phyloP scores from a whole-genome alignment of 2,888 invertebrate species.

The Punctoribates punctum region DNA sequence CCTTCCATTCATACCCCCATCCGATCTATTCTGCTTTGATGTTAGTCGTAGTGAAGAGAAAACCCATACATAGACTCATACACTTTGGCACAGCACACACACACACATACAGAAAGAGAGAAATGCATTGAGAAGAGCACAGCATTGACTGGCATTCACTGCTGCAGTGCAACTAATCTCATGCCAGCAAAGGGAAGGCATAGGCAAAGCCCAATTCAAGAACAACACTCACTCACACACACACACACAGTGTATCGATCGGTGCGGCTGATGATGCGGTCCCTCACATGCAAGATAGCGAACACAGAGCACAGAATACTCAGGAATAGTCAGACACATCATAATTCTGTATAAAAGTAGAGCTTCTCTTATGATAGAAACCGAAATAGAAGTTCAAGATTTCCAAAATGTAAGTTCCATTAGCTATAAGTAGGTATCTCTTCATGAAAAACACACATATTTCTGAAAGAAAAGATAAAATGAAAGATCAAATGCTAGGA shows the following conservation, averaged over 20 bases:
- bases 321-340: slow-evolving; percentile 13
- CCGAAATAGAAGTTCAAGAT: slow-evolving; percentile 32
- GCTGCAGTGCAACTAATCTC: slow-evolving; percentile 33
- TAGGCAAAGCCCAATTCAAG: slow-evolving; percentile 36
- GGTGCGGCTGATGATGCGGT: slow-evolving; percentile 29
- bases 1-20: slow-evolving; percentile 27
- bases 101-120: slow-evolving; percentile 2
- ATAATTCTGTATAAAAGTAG: slow-evolving; percentile 37
- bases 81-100: slow-evolving; percentile 21
- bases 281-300: slow-evolving; percentile 31
- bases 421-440: slow-evolving; percentile 34
- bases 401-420: slow-evolving; percentile 36
- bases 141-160: slow-evolving; percentile 33
- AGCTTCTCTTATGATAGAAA: slow-evolving; percentile 23
- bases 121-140: neutral
- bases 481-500: slow-evolving; percentile 1
- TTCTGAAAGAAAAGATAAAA: neutral
- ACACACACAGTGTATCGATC: slow-evolving; percentile 32
- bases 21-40: slow-evolving; percentile 32
- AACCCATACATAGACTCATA: slow-evolving; percentile 18
- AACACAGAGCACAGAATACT: neutral
- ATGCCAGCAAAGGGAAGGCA: slow-evolving; percentile 33
- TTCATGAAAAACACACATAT: neutral
- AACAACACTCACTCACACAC: slow-evolving; percentile 33
- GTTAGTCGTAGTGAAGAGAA: slow-evolving; percentile 17